Evolutionary conservation across 2,797 vertebrate genomes (phyloP), one percentile per base, ranked within the genome.

Genomic region (Cryptoblepharus egeriae): DNA sequence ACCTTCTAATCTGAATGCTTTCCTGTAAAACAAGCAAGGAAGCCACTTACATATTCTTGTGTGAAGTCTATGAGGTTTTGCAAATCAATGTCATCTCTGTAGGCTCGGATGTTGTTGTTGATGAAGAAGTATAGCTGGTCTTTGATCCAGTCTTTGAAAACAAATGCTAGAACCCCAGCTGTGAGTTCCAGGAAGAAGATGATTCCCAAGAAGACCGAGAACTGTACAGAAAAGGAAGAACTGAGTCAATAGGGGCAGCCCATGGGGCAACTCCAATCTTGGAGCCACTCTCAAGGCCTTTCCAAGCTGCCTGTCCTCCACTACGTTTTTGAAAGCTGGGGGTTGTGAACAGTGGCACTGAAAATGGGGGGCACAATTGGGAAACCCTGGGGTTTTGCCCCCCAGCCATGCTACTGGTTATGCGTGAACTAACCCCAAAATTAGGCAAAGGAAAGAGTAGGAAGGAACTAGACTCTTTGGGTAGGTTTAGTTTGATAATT

Each of bases 91-190:
- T 99, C 99, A 69, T 99, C 99, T 92, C 99, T 93, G 94, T 99
- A 99, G 0, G 99, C 99, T 90, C 98, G 96, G 92, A 99, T 99
- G 95, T 99, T 99, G 96, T 99, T 99, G 96, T 99, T 99, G 91
- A 99, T 99, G 90, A 99, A 99, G 93, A 98, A 97, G 94, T 99
- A 98, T 79, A 99, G 97, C 95, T 99, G 98, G 93, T 99, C 98
- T 94, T 99, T 99, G 95, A 99, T 99, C 99, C 99, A 99, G 93
- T 99, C 98, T 96, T 99, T 99, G 95, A 99, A 99, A 92, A 99
- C 99, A 89, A 99, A 99, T 7, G 99, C 98, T 95, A 99, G 93
- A 88, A 99, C 96, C 81, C 99, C 99, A 30, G 99, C 98, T 7
- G 98, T 99, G 89, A 99, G 96, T 95, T 99, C 99, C 97, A 99